Evolutionary conservation across 2,888 invertebrate genomes (phyloP).

Genomic region (Onchidella celtica): DNA sequence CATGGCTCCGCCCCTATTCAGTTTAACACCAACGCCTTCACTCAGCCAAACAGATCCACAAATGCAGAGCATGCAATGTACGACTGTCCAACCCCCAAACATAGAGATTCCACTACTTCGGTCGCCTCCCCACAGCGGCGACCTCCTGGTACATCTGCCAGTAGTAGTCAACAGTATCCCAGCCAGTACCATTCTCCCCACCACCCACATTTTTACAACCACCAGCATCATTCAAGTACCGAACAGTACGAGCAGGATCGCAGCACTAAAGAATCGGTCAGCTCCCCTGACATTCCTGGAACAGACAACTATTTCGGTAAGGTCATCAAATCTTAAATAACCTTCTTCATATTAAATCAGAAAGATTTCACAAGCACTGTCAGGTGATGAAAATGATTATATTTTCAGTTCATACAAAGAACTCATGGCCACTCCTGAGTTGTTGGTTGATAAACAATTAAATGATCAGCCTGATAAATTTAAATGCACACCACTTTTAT

Average conservation of each 20-base stretch:
- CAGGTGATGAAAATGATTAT: no score
- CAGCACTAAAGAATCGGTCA: slow-evolving; percentile 50
- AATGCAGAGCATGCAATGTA: no score
- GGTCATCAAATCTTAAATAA: no score
- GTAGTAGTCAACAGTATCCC: background rate
- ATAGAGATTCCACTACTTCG: background rate
- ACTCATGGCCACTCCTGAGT: no score
- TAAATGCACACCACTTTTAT: no score
- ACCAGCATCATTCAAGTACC: background rate
- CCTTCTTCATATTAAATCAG: no score
- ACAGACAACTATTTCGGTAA: background rate
- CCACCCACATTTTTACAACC: slow-evolving; percentile 39
- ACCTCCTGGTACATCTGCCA: background rate
- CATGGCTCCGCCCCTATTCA: background rate
- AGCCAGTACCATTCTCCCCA: background rate
- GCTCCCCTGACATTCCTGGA: slow-evolving; percentile 65
- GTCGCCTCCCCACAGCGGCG: background rate
- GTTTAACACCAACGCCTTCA: background rate
- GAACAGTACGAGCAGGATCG: background rate
- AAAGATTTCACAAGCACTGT: no score
- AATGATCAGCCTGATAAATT: no score
- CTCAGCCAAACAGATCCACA: no score
- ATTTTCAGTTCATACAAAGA: no score
- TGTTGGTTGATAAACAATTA: no score
- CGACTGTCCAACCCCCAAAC: background rate